Conservation (phyloP, 1,140 invertebrate genomes). For the Leptoteleia sp. region DNA sequence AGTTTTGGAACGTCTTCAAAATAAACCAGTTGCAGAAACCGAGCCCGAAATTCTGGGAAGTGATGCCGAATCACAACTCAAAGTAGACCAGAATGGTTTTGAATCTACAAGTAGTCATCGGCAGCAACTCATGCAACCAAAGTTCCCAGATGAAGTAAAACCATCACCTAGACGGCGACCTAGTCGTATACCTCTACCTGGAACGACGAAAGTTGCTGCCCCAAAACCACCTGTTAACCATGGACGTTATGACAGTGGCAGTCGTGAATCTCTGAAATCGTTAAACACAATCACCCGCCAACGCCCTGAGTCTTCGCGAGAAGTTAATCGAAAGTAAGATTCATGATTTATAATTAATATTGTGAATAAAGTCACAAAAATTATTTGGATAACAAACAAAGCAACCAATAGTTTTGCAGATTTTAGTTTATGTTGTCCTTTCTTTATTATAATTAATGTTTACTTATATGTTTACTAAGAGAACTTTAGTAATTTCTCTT, state of each 20-base stretch:
- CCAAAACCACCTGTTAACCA: constrained; percentile 83
- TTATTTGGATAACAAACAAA: too few relatives aligned
- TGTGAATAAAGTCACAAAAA: too few relatives aligned
- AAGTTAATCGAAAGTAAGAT: constrained; percentile 63
- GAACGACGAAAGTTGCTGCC: constrained; percentile 80
- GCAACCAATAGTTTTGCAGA: too few relatives aligned
- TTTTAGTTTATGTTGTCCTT: too few relatives aligned
- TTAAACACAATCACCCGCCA: constrained; percentile 49
- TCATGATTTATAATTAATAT: too few relatives aligned
- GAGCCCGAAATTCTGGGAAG: constrained; percentile 72
- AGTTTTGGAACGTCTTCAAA: constrained; percentile 83
- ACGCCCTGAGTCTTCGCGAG: constrained; percentile 42
- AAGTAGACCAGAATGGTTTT: constrained; percentile 80
- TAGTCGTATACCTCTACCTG: constrained; percentile 87
- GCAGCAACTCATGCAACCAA: constrained; percentile 31
- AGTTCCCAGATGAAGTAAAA: constrained; percentile 72
- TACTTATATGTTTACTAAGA: too few relatives aligned
- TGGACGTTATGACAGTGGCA: constrained; percentile 77
- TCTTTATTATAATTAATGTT: too few relatives aligned
- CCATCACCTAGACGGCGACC: constrained; percentile 83
- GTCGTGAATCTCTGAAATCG: constrained; percentile 83
- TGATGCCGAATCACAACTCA: constrained; percentile 75
- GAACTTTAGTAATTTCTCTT: too few relatives aligned
- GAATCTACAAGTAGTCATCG: constrained; percentile 82
- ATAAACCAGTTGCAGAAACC: constrained; percentile 73